Evolutionary conservation across 2,888 invertebrate genomes (phyloP), one percentile per base, ranked within the genome.

Genomic region (Sisyra terminalis): DNA sequence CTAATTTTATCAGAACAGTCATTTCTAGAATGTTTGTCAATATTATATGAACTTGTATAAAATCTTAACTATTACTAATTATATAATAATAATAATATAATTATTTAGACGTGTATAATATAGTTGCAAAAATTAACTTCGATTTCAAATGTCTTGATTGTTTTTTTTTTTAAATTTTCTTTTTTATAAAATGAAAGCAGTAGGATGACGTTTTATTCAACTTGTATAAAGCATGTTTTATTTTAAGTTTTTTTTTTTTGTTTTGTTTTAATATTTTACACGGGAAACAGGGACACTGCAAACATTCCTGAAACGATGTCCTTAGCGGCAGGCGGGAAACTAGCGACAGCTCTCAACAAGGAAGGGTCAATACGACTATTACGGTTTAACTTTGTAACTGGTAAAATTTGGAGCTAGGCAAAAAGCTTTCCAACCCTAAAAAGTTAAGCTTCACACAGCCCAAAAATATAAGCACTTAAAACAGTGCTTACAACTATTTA

Each of bases 401-500:
- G 48, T 51, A 50, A 52, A 64, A 65, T 64, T 65, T 64, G 62
- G 65, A 65, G 64, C 64, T 63, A 65, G 65, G 65, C 64, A 65
- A 65, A 64, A 65, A 65, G 65, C 65, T 64, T 65, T 64, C 64
- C 64, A 64, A 64, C 63, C 62, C 64, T 64, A 65, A 57, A 52
- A 52, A 51, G 54, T 54, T 51, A 68, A 69, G 68, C 66, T 67
- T 70, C 69, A 70, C 71, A 72, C 71, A 71, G 71, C 71, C 69
- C 71, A 64, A 67, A 67, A 70, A 70, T 62, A 70, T 65, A 70
- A 71, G 71, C 73, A 72, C 73, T 71, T 72, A 72, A 72, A 72
- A 72, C 71, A 73, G 72, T 72, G 73, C 72, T 67, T 64, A 67
- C 64, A 65, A 41, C 41, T 41, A 41, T 29, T 41, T 34, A 34